Conservation (phyloP, 2,797 vertebrate genomes). For the Protosalanx chinensis region DNA sequence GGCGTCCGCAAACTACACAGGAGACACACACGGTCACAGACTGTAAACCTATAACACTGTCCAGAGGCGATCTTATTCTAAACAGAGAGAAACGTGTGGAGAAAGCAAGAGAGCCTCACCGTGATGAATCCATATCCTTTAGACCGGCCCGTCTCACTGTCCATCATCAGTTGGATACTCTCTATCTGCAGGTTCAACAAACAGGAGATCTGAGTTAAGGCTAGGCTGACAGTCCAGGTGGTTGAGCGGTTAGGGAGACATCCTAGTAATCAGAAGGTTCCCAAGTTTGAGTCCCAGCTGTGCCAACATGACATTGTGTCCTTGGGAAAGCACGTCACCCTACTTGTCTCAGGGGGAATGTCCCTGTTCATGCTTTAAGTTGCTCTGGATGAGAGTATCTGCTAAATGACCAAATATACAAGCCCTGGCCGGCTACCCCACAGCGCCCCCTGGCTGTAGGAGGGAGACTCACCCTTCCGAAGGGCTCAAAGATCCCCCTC, state of each 20-base stretch:
- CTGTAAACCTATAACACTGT: not conserved
- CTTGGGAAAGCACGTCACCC: too few species aligned
- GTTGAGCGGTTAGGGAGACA: too few species aligned
- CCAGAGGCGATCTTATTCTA: not conserved
- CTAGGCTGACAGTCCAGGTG: not conserved
- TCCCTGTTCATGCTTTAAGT: too few species aligned
- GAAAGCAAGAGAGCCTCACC: conserved; percentile 66
- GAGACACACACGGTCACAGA: conserved; percentile 35
- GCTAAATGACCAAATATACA: too few species aligned
- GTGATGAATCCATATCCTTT: conserved; percentile 98
- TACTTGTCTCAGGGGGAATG: too few species aligned
- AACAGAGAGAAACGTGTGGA: not conserved
- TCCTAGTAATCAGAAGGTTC: too few species aligned
- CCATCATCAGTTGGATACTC: conserved; percentile 98
- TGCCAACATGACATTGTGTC: too few species aligned
- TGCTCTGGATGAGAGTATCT: too few species aligned
- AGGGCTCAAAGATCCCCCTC: conserved; percentile 94
- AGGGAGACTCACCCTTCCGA: conserved; percentile 80
- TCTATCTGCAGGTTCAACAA: conserved; percentile 78
- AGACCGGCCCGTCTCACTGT: conserved; percentile 90
- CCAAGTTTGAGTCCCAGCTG: too few species aligned
- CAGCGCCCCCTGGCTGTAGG: too few species aligned
- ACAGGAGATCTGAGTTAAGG: not conserved
- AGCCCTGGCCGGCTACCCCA: not conserved
- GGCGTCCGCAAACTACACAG: conserved; percentile 84